Conservation (phyloP, 2,797 vertebrate species). For the Melanotaenia trifasciata region DNA sequence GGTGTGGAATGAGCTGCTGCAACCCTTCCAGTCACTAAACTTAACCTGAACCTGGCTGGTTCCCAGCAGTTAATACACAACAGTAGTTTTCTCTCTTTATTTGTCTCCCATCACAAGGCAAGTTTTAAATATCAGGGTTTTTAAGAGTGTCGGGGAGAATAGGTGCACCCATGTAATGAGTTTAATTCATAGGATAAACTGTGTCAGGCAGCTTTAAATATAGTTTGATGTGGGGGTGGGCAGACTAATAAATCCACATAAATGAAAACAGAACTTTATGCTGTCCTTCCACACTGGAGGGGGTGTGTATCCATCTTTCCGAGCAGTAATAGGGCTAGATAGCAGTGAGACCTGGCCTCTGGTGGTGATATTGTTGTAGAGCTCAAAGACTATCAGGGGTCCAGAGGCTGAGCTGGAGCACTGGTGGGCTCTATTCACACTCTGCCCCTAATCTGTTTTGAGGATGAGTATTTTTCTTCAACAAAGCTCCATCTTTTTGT, state of each 20-base stretch:
- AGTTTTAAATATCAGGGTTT: constrained; percentile 12
- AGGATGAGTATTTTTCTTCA: constrained; percentile 83
- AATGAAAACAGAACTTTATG: constrained; percentile 70
- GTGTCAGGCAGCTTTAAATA: constrained; percentile 56
- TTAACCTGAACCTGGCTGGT: constrained; percentile 53
- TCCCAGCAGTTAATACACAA: constrained; percentile 42
- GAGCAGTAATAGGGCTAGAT: constrained; percentile 88
- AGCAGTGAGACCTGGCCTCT: constrained; percentile 87
- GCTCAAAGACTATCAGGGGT: constrained; percentile 87
- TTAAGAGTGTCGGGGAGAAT: constrained; percentile 40
- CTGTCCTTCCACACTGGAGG: constrained; percentile 73
- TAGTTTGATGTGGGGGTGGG: constrained; percentile 54
- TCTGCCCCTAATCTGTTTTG: constrained; percentile 85
- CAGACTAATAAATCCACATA: constrained; percentile 64
- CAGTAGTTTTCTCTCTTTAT: constrained; percentile 27
- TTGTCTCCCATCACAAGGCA: constrained; percentile 36
- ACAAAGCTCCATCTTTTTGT: constrained; percentile 84
- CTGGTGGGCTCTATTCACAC: constrained; percentile 87
- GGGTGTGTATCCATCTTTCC: constrained; percentile 84
- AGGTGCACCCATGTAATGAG: constrained; percentile 39
- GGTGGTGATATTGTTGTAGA: constrained; percentile 89
- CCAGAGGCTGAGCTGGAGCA: constrained; percentile 81
- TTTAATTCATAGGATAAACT: constrained; percentile 25
- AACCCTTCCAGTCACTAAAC: constrained; percentile 52
- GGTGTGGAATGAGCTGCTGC: constrained; percentile 67